Evolutionary conservation across 2,113 vertebrate species (phyloP).

Genomic region (Bubo scandiacus): DNA sequence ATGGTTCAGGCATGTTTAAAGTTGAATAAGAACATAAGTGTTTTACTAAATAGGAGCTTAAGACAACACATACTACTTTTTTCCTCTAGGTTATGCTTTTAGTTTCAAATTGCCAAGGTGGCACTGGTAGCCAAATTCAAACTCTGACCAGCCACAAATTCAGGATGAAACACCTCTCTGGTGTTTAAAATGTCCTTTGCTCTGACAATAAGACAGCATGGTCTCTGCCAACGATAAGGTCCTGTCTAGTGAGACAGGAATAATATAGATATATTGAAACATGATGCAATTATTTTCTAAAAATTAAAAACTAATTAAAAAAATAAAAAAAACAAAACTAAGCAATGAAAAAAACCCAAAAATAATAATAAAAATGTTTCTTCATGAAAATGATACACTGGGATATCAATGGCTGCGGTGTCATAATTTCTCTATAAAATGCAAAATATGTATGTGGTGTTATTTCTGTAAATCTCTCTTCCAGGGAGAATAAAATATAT

Average conservation of each 20-base stretch:
- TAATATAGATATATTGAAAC: background rate
- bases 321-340: background rate
- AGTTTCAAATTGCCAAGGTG: background rate
- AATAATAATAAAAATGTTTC: background rate
- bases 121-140: background rate
- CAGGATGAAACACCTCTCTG: background rate
- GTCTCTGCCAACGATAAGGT: background rate
- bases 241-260: background rate
- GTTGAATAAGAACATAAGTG: background rate
- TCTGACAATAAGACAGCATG: background rate
- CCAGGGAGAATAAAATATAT: background rate
- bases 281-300: background rate
- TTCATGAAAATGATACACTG: background rate
- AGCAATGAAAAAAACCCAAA: background rate
- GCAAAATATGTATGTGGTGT: background rate
- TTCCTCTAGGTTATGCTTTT: background rate
- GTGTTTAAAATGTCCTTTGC: background rate
- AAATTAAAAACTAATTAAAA: background rate
- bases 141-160: background rate
- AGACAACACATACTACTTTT: background rate
- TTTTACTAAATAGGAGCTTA: background rate
- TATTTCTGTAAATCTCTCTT: background rate
- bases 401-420: background rate
- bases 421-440: background rate
- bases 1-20: background rate